Base-by-base conservation (phyloP, 1,140 invertebrate genomes). In the Lamellibrachia luymesi region DNA sequence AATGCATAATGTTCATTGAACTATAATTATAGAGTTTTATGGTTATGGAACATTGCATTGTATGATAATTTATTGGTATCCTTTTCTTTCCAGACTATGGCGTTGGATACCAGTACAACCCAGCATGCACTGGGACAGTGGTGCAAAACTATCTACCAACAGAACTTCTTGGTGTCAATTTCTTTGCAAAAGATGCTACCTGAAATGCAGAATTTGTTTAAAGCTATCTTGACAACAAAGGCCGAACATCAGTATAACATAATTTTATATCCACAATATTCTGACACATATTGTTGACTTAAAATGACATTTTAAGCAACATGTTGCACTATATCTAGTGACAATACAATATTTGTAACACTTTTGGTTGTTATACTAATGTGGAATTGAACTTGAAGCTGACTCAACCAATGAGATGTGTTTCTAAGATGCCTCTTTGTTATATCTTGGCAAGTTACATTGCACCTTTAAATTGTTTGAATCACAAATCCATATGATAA, bases 31-130 rank as follows among this genome's bases (percentile, higher is more conserved):
- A 38, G 38, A 38, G 38, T 38, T 38, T 51, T 56, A 56, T 52
- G 91, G 4, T 51, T 56, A 56, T 52, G 91, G 4, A 80, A 90
- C 5, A 89, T 93, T 50, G 27, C 38, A 10, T 27, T 90, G n/a
- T 89, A 89, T 4, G 27, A 89, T 93, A 5, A 50, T 89, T 91
- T 49, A 22, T 92, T 56, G 50, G 25, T 13, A 80, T 89, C 27
- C 91, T 89, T 94, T 25, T 94, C 49, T 13, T 52, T 94, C 25
- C 94, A 96, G 95, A 98, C 97, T 96, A 96, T 94, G 95, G 95
- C 50, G 95, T 96, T 94, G 96, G 94, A 38, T 96, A 96, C 94
- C 95, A 95, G 93, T 96, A 96, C 93, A 95, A 95, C 91, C 95
- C 94, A 25, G 93, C 93, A 51, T 94, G 90, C 91, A 89, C 93